phyloP scores from a whole-genome alignment of 2,888 invertebrate species.

The Pandemis heparana region DNA sequence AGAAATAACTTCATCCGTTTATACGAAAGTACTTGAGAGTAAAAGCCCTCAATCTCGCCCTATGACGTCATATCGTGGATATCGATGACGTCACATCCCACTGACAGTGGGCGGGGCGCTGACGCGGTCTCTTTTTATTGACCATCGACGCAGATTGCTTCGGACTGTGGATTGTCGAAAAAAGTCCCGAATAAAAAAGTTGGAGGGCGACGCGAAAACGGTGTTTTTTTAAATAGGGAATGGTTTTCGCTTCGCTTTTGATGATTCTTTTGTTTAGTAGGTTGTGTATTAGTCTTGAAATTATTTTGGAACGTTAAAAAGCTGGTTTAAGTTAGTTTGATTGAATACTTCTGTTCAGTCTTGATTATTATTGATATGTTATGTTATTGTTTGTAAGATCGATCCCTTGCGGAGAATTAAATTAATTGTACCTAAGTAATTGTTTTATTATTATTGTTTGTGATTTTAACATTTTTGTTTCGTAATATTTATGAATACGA shows the following conservation, averaged over 20 bases:
- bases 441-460: no score
- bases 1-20: neutral
- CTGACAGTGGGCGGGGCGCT: constrained; percentile 62
- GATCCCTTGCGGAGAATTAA: no score
- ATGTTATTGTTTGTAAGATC: no score
- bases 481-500: no score
- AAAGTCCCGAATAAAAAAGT: neutral
- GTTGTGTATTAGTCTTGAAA: no score
- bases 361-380: no score
- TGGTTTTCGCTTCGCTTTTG: neutral
- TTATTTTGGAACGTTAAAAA: no score
- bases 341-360: no score
- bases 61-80: constrained; percentile 29
- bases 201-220: neutral
- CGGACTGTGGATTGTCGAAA: constrained; percentile 25
- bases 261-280: no score
- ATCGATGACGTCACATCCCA: constrained; percentile 43
- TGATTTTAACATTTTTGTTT: no score
- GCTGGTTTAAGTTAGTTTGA: no score
- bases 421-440: no score
- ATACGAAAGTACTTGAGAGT: neutral
- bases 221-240: neutral
- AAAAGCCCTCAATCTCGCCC: neutral
- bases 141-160: constrained; percentile 45
- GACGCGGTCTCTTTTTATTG: constrained; percentile 64